Conservation (phyloP, 2,113 vertebrate species). For the Uropsilus gracilis region DNA sequence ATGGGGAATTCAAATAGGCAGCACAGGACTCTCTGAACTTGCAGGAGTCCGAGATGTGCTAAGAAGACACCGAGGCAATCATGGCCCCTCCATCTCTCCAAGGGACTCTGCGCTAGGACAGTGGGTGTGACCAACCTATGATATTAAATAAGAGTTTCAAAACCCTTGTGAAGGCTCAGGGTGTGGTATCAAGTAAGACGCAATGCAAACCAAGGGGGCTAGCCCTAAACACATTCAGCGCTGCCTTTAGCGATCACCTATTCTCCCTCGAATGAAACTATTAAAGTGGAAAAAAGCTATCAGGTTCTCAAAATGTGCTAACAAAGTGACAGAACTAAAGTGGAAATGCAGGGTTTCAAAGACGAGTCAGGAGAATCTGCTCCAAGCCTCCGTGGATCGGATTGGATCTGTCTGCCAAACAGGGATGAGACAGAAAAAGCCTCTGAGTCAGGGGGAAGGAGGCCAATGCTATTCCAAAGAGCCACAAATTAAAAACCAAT, state of each 20-base stretch:
- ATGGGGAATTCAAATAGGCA: not conserved
- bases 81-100: not conserved
- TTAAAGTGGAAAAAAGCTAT: not conserved
- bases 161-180: not conserved
- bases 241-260: not conserved
- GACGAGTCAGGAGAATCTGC: slow-evolving; percentile 62
- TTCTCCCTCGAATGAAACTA: not conserved
- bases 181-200: not conserved
- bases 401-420: slow-evolving; percentile 63
- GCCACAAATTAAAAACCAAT: slow-evolving; percentile 78
- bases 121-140: not conserved
- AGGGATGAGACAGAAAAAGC: slow-evolving; percentile 65
- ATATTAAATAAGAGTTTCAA: not conserved
- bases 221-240: too few relatives aligned
- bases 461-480: slow-evolving; percentile 70
- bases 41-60: not conserved
- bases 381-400: slow-evolving; percentile 61
- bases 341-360: slow-evolving; percentile 59
- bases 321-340: slow-evolving; percentile 19
- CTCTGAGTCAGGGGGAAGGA: slow-evolving; percentile 68
- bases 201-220: too few relatives aligned
- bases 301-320: slow-evolving; percentile 28
- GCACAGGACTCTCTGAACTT: not conserved
- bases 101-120: not conserved
- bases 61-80: not conserved